Base-by-base conservation (phyloP, 2,888 invertebrate genomes). In the Drosophila aldrichi region DNA sequence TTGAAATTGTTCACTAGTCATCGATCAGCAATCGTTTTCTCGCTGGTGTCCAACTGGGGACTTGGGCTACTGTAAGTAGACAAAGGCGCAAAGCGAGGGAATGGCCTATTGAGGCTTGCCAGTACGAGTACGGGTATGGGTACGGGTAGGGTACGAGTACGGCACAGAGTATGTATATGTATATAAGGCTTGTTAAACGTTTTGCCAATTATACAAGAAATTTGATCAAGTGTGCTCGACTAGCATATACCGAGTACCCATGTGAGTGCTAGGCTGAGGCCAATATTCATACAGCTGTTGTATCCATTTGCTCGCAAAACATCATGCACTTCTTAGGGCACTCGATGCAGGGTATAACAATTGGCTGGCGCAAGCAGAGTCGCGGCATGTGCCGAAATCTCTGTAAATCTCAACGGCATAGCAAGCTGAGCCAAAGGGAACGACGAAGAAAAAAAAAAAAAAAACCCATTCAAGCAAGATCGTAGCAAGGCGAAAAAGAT, bases 171-270 rank as follows among this genome's bases (percentile, higher is more conserved):
- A 77, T 84, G 22, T 25, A 16, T 25, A 25, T 25, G 8, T 25
- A 25, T 46, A 2, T 38, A 7, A n/a, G 25, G 84, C 89, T 81
- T 87, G 73, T 63, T 34, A 40, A 74, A 68, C 70, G 66, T 81
- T 90, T 90, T 89, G 90, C 88, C 90, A 90, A 88, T 91, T 90
- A 90, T 79, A 88, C 76, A 78, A 77, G 74, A 51, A 18, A 8
- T 14, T 12, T 12, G 1, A 1, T 20, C 3, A 18, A 20, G 18
- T 14, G 14, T 49, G 49, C 6, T 22, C 6, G 52, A 52, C 52
- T 52, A 16, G 34, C 51, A 34, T 18, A 34, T 51, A 38, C 22
- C 22, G 4, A 20, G 36, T 36, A 52, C 9, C n/a, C 14, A 12
- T 20, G 20, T 5, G 18, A 9, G 2, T 1, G 18, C 10, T 18